phyloP scores from a whole-genome alignment of 1,140 invertebrate genomes.

The Helicoverpa armigera region DNA sequence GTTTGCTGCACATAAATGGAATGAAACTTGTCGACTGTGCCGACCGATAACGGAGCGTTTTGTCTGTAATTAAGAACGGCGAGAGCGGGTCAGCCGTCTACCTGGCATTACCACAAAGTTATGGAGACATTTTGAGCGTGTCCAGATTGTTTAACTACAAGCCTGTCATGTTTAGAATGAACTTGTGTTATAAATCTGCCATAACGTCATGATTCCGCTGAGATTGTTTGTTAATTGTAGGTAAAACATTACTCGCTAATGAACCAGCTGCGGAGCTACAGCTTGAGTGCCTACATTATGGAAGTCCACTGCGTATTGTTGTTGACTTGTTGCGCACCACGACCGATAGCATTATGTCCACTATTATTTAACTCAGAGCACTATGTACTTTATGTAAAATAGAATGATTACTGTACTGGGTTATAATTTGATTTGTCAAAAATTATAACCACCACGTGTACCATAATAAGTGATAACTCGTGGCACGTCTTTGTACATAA shows the following conservation, averaged over 20 bases:
- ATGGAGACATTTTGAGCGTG: constrained; percentile 71
- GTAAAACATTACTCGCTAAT: constrained; percentile 50
- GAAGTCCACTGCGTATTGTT: constrained; percentile 19
- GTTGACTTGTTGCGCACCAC: constrained; percentile 11
- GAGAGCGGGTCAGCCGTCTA: constrained; percentile 69
- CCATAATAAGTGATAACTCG: background rate
- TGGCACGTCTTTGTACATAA: background rate
- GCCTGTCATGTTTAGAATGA: constrained; percentile 64
- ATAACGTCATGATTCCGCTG: constrained; percentile 54
- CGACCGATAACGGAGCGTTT: constrained; percentile 79
- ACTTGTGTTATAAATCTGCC: constrained; percentile 63
- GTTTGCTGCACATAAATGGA: constrained; percentile 75
- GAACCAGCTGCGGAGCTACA: constrained; percentile 40
- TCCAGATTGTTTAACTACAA: constrained; percentile 67
- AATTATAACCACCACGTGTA: too few species aligned
- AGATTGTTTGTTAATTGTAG: constrained; percentile 64
- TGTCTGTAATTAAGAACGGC: constrained; percentile 81
- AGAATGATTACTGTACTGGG: background rate
- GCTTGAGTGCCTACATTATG: constrained; percentile 16
- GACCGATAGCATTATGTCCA: background rate
- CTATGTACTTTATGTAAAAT: background rate
- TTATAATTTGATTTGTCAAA: too few species aligned
- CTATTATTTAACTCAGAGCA: background rate
- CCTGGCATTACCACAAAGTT: constrained; percentile 68
- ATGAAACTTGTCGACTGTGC: constrained; percentile 72